Evolutionary conservation across 2,797 vertebrate genomes (phyloP), one percentile per base, ranked within the genome.

Genomic region (Poecilia picta): DNA sequence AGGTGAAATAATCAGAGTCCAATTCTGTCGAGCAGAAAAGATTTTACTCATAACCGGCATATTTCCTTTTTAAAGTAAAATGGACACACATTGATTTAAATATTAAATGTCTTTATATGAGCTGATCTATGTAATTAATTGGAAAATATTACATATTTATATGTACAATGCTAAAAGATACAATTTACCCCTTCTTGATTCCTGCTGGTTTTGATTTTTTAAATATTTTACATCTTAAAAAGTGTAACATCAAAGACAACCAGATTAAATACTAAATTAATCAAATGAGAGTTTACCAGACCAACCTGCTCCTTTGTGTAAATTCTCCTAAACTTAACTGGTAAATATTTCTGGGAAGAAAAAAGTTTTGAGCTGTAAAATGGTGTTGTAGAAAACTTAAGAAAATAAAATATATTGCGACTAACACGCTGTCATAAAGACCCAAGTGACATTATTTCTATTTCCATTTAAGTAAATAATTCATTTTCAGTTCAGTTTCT

Each of bases 1-100:
- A 83, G 49, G 77, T 77, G 49, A 87, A 77, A 80, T 81, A 81
- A 85, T 89, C 74, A 83, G 74, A 83, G 74, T 83, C 79, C 25
- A 68, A 79, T 28, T 73, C 78, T 87, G 74, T 83, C 62, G 39
- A 80, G 72, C 55, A 47, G 51, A 39, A 73, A 64, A 28, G 55
- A 28, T n/a, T 28, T 51, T 77, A 33, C 25, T 49, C 16, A 53
- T 5, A 45, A 28, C 36, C 16, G 16, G 20, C 39, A 78, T 62
- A 28, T 49, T 47, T 46, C 33, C 71, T 57, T 75, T 57, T 12
- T 33, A 77, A 59, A 16, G 43, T n/a, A n/a, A 70, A 78, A 25
- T 41, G 18, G 31, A 49, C 16, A 33, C 11, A 8, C 33, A 4
- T 39, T 41, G 25, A 46, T 41, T 39, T 12, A 59, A 15, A 59